A percentile compares a stretch with the other conserved stretches of the same genome.
Evolutionary conservation across 2,113 vertebrate species (phyloP).

Genomic region (Eolophus roseicapilla): DNA sequence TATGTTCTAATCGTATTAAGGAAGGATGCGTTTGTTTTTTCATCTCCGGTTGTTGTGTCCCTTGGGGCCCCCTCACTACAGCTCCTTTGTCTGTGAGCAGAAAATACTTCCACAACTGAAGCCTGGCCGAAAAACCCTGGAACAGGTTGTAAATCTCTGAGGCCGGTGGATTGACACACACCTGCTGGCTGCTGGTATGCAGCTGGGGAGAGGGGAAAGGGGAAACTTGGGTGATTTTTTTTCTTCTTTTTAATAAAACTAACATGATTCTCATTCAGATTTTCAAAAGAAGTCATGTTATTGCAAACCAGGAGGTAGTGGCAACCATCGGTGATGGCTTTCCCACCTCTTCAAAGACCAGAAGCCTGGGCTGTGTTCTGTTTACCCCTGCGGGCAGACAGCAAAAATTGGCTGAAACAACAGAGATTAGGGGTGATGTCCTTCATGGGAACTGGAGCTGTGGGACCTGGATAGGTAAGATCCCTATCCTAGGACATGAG

Average conservation of each 20-base stretch:
- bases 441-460: neutral
- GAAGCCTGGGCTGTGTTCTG: neutral
- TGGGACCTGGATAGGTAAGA: neutral
- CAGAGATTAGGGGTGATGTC: neutral
- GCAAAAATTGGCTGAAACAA: neutral
- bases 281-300: conserved; percentile 1
- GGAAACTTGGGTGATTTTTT: neutral
- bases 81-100: conserved; percentile 58
- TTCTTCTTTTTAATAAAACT: conserved; percentile 24
- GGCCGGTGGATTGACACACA: conserved; percentile 28
- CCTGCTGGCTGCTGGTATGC: conserved; percentile 53
- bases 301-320: neutral
- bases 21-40: neutral
- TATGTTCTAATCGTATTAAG: neutral
- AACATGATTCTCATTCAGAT: neutral
- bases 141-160: conserved; percentile 66
- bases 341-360: conserved; percentile 7
- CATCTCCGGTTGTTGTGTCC: conserved; percentile 56
- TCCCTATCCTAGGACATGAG: neutral
- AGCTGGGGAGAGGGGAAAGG: conserved; percentile 45
- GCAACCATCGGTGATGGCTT: neutral
- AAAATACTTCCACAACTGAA: conserved; percentile 37
- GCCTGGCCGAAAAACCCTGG: conserved; percentile 30
- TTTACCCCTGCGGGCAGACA: neutral
- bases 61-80: neutral